Percentiles rank a stretch among this genome's conserved stretches.
Conservation (phyloP, 2,888 invertebrate genomes). For the Macroteleia sp. region DNA sequence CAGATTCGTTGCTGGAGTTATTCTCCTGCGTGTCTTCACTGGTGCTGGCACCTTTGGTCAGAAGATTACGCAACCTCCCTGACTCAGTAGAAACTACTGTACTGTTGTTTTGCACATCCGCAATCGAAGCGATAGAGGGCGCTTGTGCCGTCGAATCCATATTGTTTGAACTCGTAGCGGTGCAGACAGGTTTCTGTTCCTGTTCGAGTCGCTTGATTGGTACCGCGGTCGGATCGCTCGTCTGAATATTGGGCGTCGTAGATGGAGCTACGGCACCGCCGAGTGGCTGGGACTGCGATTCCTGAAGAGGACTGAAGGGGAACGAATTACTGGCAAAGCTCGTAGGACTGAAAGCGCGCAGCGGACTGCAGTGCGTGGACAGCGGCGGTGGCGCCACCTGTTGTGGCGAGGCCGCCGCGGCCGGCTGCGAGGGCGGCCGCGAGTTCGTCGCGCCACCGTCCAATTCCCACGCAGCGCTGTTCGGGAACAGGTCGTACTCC, state of each 20-base stretch:
- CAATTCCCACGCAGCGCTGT: slow-evolving; percentile 85
- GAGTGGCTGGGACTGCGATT: slow-evolving; percentile 81
- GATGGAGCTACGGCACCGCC: slow-evolving; percentile 72
- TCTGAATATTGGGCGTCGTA: slow-evolving; percentile 73
- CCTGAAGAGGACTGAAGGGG: slow-evolving; percentile 87
- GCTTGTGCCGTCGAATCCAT: slow-evolving; percentile 36
- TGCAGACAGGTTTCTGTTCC: slow-evolving; percentile 57
- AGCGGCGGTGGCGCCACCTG: slow-evolving; percentile 84
- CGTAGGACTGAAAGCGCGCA: slow-evolving; percentile 83
- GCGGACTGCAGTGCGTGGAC: slow-evolving; percentile 85
- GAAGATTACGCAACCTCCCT: slow-evolving; percentile 85
- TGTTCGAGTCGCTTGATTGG: slow-evolving; percentile 33
- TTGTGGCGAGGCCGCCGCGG: slow-evolving; percentile 83
- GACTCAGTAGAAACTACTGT: slow-evolving; percentile 79
- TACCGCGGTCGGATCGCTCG: slow-evolving; percentile 39
- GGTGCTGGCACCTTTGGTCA: slow-evolving; percentile 82
- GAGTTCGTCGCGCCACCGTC: slow-evolving; percentile 84
- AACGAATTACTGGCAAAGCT: slow-evolving; percentile 85
- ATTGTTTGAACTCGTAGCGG: slow-evolving; percentile 48
- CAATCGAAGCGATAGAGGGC: background rate
- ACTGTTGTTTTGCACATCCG: slow-evolving; percentile 41
- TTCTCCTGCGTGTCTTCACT: slow-evolving; percentile 67
- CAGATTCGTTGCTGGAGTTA: slow-evolving; percentile 71
- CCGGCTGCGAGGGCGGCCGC: slow-evolving; percentile 86
- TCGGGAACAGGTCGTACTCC: slow-evolving; percentile 88